Conservation (phyloP, 2,888 invertebrate genomes). For the Myopa tessellatipennis region DNA sequence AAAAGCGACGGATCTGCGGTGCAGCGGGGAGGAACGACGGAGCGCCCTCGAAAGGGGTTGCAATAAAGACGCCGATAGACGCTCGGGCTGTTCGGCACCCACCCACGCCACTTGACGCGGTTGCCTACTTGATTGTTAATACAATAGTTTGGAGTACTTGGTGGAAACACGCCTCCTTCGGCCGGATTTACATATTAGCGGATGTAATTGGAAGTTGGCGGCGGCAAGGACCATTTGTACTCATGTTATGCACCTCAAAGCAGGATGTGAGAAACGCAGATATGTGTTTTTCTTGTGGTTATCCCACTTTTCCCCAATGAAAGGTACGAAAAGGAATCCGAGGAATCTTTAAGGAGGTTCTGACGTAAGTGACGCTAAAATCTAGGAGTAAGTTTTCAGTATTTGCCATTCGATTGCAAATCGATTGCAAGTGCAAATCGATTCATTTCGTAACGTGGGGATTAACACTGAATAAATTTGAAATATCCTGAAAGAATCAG, state of each 20-base stretch:
- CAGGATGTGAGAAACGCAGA: background rate
- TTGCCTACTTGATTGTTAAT: conserved; percentile 33
- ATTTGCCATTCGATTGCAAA: too few species aligned
- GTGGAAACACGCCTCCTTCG: conserved; percentile 8
- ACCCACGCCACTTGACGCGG: conserved; percentile 13
- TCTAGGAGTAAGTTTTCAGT: too few species aligned
- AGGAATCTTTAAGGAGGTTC: too few species aligned
- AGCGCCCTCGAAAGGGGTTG: background rate
- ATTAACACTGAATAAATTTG: too few species aligned
- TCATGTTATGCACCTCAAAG: background rate
- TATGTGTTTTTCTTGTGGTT: background rate
- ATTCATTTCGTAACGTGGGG: too few species aligned
- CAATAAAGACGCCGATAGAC: conserved; percentile 6
- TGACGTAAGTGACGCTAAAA: too few species aligned
- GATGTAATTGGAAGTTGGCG: conserved; percentile 40
- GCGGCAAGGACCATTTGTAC: conserved; percentile 5
- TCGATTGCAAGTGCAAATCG: too few species aligned
- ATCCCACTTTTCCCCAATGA: too few species aligned
- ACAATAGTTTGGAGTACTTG: conserved; percentile 24
- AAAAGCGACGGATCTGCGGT: conserved; percentile 7
- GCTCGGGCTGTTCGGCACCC: conserved; percentile 1
- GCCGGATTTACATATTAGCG: conserved; percentile 42
- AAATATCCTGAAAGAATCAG: too few species aligned
- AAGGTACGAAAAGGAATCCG: too few species aligned
- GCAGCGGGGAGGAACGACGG: conserved; percentile 5